Base-by-base conservation (phyloP, 2,797 vertebrate genomes). In the Lacerta bilineata region DNA sequence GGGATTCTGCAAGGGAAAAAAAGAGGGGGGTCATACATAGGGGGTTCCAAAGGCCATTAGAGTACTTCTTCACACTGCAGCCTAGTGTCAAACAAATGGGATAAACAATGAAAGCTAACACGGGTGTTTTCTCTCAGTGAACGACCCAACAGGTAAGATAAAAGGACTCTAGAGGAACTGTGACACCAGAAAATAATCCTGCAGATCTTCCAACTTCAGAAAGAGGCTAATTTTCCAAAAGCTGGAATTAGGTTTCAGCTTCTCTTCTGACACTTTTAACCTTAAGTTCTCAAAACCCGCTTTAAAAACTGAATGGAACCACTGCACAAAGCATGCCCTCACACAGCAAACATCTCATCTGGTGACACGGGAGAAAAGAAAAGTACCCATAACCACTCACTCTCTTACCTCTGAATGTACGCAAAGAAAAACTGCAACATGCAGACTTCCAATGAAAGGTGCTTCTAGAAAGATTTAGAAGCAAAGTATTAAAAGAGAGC, bases 361-460 rank as follows among this genome's bases (percentile, higher is more conserved):
- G 0, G 33, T 41, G 41, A 81, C 3, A 89, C 66, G 85, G 90
- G 83, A 90, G 23, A 61, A 9, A 41, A 75, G 11, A 68, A 85
- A 64, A 33, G 18, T 4, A 84, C 61, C 9, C 18, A 69, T 36
- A 86, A 68, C 3, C 5, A 55, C 50, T 91, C 78, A 29, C 79
- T 91, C 72, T 90, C 98, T 98, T 97, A 99, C 99, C 99, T 98
- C 96, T 99, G 99, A 89, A 99, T 98, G 88, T 99, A 99, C 74
- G 99, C 98, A 95, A 98, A 99, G 96, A 99, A 99, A 97, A 99
- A 99, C 96, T 99, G 99, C 95, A 99, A 97, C 99, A 99, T 99
- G 96, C 99, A 99, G 94, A 99, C 99, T 96, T 99, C 99, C 95
- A 99, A 94, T 61, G 99, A 99, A 88, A 99, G 98, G 93, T 99